Base-by-base conservation (phyloP, 2,888 invertebrate genomes). In the Pomacea canaliculata region DNA sequence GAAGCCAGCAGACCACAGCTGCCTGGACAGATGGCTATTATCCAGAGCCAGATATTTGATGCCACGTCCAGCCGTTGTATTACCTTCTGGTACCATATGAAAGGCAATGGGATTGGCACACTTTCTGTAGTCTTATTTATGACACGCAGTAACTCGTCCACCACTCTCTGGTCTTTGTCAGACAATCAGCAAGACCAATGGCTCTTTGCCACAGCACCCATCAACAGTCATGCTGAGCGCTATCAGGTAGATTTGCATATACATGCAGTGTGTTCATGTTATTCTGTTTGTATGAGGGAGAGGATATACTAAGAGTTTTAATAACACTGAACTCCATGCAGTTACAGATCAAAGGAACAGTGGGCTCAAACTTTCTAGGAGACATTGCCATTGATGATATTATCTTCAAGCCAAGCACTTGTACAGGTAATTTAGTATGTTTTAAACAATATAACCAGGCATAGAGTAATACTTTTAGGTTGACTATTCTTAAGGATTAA, bases 1-100 rank as follows among this genome's bases (percentile, higher is more conserved):
- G 93, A 93, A 85, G 92, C 93, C 1, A 91, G 92, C 12, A 92
- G 92, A 79, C 93, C 93, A 1, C 89, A 93, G 59, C 19, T 37
- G 80, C 92, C 93, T 1, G 93, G 93, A 1, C 85, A 85, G 79
- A 86, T 80, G 51, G 88, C 81, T 16, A 48, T 76, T 37, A 75
- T 81, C 12, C 60, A 67, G 70, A 79, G 79, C 70, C 70, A 70
- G 56, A 73, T 51, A 27, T 81, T 81, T 62, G 56, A 75, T 19
- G 71, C 67, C 10, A 73, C 70, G n/a, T 16, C 66, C 8, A 77
- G 74, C 18, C 73, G 71, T 12, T 89, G 89, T 77, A 76, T 89
- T 23, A 82, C 82, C 56, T 88, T 89, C 68, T 76, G 80, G 80
- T 78, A 80, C 74, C 70, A 74, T 72, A 75, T 80, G 78, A 49